A percentile compares a stretch with the other conserved stretches of the same genome.
These are phyloP conservation scores for Oxyteleia sp. DNA, from an alignment of 2,888 invertebrate species.

Conservation along the genomic window DNA sequence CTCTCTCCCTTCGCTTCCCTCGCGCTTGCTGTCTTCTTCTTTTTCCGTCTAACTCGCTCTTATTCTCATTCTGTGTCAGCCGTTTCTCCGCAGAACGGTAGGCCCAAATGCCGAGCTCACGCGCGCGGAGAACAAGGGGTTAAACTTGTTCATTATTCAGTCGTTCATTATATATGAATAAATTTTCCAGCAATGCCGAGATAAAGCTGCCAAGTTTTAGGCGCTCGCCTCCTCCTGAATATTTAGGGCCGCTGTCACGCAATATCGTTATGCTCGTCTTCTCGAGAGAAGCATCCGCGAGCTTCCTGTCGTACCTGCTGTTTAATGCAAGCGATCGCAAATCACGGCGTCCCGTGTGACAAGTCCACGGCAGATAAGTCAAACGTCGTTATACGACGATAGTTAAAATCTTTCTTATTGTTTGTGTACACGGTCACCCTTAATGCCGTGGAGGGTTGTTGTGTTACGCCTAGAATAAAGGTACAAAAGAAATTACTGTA, in stretches of 20 bases:
- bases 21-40: slow-evolving; percentile 54
- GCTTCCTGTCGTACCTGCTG: slow-evolving; percentile 76
- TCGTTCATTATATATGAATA: slow-evolving; percentile 88
- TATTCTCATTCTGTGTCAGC: slow-evolving; percentile 37
- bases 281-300: slow-evolving; percentile 83
- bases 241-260: slow-evolving; percentile 87
- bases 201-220: slow-evolving; percentile 88
- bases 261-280: slow-evolving; percentile 86
- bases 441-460: too few species aligned
- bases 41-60: slow-evolving; percentile 46
- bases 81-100: slow-evolving; percentile 72
- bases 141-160: slow-evolving; percentile 87
- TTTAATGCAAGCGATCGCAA: slow-evolving; percentile 79
- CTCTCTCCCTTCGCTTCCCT: slow-evolving; percentile 42
- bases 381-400: slow-evolving; percentile 34
- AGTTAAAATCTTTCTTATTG: slow-evolving; percentile 50
- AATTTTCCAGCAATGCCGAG: slow-evolving; percentile 88
- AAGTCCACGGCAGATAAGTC: slow-evolving; percentile 68
- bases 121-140: slow-evolving; percentile 86
- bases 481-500: too few species aligned
- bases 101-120: slow-evolving; percentile 79
- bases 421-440: slow-evolving; percentile 31
- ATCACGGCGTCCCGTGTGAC: slow-evolving; percentile 75
- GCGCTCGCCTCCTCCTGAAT: slow-evolving; percentile 84
- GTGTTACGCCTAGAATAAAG: too few species aligned